Conservation (phyloP, 2,888 invertebrate species). For the Horisme vitalbata region DNA sequence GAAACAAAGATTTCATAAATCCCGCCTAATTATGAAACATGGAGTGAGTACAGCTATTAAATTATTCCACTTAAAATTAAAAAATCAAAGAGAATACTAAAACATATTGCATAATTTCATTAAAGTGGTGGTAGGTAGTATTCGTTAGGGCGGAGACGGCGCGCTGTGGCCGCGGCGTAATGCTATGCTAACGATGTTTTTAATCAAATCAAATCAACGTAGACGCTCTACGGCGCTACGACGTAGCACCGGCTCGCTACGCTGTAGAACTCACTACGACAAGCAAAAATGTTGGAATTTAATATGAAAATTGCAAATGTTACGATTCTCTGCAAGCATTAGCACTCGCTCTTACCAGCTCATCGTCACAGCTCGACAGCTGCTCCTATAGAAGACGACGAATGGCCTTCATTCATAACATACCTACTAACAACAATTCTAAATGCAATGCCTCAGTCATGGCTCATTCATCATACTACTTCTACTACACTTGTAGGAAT, state of each 20-base stretch:
- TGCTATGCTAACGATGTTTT: conserved; percentile 37
- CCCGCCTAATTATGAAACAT: conserved; percentile 16
- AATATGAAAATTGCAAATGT: conserved; percentile 14
- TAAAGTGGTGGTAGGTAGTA: conserved; percentile 16
- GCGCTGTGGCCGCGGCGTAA: conserved; percentile 12
- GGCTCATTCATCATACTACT: too few relatives aligned
- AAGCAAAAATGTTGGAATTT: conserved; percentile 16
- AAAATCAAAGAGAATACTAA: conserved; percentile 6
- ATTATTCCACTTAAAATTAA: conserved; percentile 3
- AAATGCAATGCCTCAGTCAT: too few relatives aligned
- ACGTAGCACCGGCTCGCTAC: too few relatives aligned
- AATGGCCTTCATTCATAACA: too few relatives aligned
- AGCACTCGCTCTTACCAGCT: not conserved
- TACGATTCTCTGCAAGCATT: conserved; percentile 1
- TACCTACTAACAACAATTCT: too few relatives aligned
- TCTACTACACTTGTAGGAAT: too few relatives aligned
- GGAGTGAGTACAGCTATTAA: conserved; percentile 1
- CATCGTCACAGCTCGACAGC: too few relatives aligned
- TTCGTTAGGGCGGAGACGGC: conserved; percentile 14
- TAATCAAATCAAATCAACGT: conserved; percentile 41
- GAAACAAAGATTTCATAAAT: conserved; percentile 20
- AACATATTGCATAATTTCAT: conserved; percentile 16
- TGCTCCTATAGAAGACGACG: too few relatives aligned
- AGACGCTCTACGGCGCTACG: too few relatives aligned
- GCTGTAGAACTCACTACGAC: conserved; percentile 10